Percentiles rank a stretch among this genome's conserved stretches.
phyloP scores from a whole-genome alignment of 2,888 invertebrate genomes.

The Aporophyla nigra region DNA sequence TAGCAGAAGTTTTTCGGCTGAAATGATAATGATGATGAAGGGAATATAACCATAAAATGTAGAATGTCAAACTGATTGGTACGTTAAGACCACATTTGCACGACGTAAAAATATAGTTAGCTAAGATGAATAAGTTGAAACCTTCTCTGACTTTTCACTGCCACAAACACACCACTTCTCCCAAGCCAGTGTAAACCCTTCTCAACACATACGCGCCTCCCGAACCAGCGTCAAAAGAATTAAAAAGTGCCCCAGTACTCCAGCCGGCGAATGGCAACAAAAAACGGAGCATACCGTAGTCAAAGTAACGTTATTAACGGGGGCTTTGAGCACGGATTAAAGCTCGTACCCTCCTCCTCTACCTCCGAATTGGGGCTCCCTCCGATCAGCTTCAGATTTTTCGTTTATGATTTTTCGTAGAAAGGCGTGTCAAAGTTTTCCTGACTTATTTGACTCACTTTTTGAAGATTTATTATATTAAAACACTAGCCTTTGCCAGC shows the following conservation, averaged over 20 bases:
- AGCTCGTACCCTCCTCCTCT: constrained; percentile 13
- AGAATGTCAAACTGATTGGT: too few relatives aligned
- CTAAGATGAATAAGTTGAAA: too few relatives aligned
- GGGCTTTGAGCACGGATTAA: constrained; percentile 64
- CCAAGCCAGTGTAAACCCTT: constrained; percentile 35
- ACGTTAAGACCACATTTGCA: too few relatives aligned
- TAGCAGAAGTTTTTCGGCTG: too few relatives aligned
- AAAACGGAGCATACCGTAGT: constrained; percentile 48
- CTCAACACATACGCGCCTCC: constrained; percentile 49
- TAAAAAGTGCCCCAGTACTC: constrained; percentile 64
- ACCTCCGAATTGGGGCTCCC: constrained; percentile 44
- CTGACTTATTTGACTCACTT: not conserved
- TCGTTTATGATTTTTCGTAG: not conserved
- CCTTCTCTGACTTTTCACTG: not conserved
- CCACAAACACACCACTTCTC: not conserved
- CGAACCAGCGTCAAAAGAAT: constrained; percentile 68
- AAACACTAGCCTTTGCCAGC: too few relatives aligned
- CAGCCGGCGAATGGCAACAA: constrained; percentile 53
- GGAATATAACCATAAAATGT: not conserved
- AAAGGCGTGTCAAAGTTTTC: not conserved
- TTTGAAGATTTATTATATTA: not conserved
- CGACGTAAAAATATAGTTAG: too few relatives aligned
- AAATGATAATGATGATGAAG: too few relatives aligned
- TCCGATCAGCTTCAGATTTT: constrained; percentile 35
- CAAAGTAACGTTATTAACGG: constrained; percentile 69